Percentiles rank a stretch among this genome's conserved stretches.
These are phyloP conservation scores for Psilopsiagon aymara DNA, from an alignment of 2,113 vertebrate genomes.

Conservation along the genomic window DNA sequence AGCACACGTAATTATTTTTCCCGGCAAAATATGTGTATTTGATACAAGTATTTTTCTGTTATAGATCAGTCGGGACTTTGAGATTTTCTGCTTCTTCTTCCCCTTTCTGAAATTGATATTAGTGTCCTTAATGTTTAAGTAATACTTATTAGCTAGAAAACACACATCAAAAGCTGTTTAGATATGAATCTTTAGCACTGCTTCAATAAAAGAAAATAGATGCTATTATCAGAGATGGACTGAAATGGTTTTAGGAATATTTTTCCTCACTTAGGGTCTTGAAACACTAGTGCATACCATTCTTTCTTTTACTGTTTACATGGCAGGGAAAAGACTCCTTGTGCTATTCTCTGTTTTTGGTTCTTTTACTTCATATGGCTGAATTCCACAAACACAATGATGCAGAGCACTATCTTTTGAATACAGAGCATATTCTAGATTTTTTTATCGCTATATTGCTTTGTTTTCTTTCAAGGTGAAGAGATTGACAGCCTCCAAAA, in stretches of 20 bases:
- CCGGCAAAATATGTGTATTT: background rate
- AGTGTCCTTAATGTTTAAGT: background rate
- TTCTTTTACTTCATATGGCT: background rate
- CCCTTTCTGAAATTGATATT: background rate
- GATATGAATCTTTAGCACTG: background rate
- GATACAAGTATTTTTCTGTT: background rate
- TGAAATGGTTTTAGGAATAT: background rate
- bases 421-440: background rate
- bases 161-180: background rate
- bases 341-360: background rate
- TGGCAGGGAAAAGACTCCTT: background rate
- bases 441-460: background rate
- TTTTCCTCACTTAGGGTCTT: background rate
- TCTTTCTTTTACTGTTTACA: background rate
- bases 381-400: background rate
- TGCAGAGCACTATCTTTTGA: background rate
- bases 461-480: constrained; percentile 68
- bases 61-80: background rate
- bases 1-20: background rate
- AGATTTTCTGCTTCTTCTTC: background rate
- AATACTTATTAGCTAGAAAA: background rate
- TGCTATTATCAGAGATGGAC: background rate
- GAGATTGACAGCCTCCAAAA: constrained; percentile 72
- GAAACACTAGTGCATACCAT: background rate
- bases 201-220: background rate